Percentiles rank a stretch among this genome's conserved stretches.
phyloP scores from a whole-genome alignment of 2,888 invertebrate genomes.

The Peribatodes rhomboidaria region DNA sequence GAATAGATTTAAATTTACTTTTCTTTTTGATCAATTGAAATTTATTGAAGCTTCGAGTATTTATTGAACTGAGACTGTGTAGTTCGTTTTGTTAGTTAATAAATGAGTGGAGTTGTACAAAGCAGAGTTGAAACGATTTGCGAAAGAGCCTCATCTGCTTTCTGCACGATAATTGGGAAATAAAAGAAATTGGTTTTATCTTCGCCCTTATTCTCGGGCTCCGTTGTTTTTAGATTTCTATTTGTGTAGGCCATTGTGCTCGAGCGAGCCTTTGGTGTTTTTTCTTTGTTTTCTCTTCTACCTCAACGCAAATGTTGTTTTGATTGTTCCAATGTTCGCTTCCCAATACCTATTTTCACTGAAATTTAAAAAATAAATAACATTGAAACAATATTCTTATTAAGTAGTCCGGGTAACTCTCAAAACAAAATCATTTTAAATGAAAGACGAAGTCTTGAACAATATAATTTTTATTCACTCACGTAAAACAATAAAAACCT shows the following conservation, averaged over 20 bases:
- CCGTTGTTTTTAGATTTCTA: conserved; percentile 42
- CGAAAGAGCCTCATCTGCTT: conserved; percentile 31
- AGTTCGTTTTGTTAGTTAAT: conserved; percentile 1
- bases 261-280: conserved; percentile 31
- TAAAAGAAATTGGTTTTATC: conserved; percentile 29
- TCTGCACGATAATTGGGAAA: conserved; percentile 24
- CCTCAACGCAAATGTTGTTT: conserved; percentile 12
- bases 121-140: conserved; percentile 14
- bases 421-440: neutral
- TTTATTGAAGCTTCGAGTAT: neutral
- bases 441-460: neutral
- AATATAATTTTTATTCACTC: neutral
- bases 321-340: neutral
- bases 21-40: conserved; percentile 6
- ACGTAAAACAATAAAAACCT: neutral
- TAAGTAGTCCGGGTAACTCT: neutral
- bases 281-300: conserved; percentile 39
- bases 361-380: neutral
- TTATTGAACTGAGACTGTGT: neutral
- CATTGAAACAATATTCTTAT: neutral
- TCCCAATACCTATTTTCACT: neutral
- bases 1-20: neutral
- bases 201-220: conserved; percentile 36
- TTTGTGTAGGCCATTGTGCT: conserved; percentile 46
- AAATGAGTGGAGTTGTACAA: conserved; percentile 3